These are phyloP conservation scores for Dreissena polymorpha DNA, from an alignment of 1,140 invertebrate genomes.

Conservation along the genomic window DNA sequence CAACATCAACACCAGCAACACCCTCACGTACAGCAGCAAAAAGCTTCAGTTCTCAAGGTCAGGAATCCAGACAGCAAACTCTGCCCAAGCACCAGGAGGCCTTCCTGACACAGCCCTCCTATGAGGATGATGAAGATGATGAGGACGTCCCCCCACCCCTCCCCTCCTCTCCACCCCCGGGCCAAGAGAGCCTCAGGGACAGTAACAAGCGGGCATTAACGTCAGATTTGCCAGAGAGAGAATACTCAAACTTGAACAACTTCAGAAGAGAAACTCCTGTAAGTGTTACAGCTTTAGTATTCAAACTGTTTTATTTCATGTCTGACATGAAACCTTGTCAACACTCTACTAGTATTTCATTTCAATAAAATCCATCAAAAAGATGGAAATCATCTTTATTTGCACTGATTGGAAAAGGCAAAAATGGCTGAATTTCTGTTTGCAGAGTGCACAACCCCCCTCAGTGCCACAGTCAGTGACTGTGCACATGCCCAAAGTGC, in stretches of 20 bases:
- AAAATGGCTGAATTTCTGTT: neutral
- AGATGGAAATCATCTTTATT: too few species aligned
- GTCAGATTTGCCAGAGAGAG: constrained; percentile 25
- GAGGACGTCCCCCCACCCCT: constrained; percentile 33
- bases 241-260: constrained; percentile 40
- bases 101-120: constrained; percentile 13
- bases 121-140: constrained; percentile 23
- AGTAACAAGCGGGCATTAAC: neutral
- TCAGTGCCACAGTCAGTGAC: constrained; percentile 41
- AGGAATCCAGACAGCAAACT: constrained; percentile 2
- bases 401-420: neutral
- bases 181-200: neutral
- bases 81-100: constrained; percentile 33
- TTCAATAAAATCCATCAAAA: too few species aligned
- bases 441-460: neutral
- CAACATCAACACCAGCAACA: constrained; percentile 41
- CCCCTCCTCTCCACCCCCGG: constrained; percentile 29
- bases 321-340: too few species aligned
- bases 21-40: constrained; percentile 32
- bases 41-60: constrained; percentile 8
- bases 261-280: constrained; percentile 31
- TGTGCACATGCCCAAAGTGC: constrained; percentile 32
- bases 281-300: neutral
- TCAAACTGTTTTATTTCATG: too few species aligned
- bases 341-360: too few species aligned